Percentiles rank a stretch among this genome's conserved stretches.
Evolutionary conservation across 2,888 invertebrate genomes (phyloP).

Genomic region (Rhimphoctona megacephalus): DNA sequence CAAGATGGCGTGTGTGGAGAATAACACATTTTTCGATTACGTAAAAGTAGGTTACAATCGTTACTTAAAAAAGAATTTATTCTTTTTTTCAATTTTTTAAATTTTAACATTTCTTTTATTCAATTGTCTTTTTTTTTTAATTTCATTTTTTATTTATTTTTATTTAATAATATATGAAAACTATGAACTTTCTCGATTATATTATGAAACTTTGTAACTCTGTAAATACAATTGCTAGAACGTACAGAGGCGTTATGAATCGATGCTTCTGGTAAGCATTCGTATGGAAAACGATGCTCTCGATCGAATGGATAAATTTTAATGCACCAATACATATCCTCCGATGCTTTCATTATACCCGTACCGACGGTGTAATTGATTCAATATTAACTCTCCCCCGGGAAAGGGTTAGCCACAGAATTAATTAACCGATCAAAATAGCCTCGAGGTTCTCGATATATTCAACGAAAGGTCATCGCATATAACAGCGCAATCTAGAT

Average conservation of each 20-base stretch:
- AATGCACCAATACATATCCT: slow-evolving; percentile 61
- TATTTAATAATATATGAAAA: neutral
- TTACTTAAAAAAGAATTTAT: neutral
- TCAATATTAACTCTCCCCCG: slow-evolving; percentile 64
- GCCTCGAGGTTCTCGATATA: slow-evolving; percentile 59
- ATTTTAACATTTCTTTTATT: neutral
- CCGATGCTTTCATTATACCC: slow-evolving; percentile 68
- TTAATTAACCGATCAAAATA: slow-evolving; percentile 68
- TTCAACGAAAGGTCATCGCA: slow-evolving; percentile 67
- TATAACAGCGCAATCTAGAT: slow-evolving; percentile 39
- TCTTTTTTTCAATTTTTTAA: neutral
- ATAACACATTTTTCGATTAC: neutral
- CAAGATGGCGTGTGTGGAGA: neutral
- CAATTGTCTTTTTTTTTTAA: neutral
- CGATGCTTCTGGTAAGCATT: slow-evolving; percentile 31
- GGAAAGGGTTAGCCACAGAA: slow-evolving; percentile 53
- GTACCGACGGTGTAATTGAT: slow-evolving; percentile 65
- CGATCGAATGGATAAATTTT: slow-evolving; percentile 65
- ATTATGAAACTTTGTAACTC: neutral
- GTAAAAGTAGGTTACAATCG: neutral
- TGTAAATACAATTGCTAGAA: neutral
- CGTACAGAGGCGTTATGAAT: slow-evolving; percentile 36
- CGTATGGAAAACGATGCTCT: slow-evolving; percentile 56
- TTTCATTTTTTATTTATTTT: neutral
- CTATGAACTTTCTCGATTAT: neutral